Evolutionary conservation across 2,113 vertebrate genomes (phyloP), one percentile per base, ranked within the genome.

Genomic region (Nothoprocta perdicaria): DNA sequence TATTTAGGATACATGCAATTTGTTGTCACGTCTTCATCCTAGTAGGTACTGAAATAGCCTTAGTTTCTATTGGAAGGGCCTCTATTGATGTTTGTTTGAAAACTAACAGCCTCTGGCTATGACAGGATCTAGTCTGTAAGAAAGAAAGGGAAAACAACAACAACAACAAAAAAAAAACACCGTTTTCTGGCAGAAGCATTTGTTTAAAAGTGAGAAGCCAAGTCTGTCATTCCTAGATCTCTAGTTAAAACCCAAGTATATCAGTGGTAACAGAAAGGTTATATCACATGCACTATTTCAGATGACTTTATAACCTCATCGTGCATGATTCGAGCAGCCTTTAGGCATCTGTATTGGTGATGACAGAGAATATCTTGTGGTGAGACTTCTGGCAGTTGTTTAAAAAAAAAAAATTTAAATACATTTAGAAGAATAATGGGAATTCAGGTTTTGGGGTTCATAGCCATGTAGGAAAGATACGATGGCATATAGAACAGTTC

Each of bases 181-280:
- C 12, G 41, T 48, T 88, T 93, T 46, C 55, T 62, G 87, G 63
- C n/a, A 81, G 79, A 84, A 84, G 27, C 29, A 40, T 87, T 90
- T 88, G 78, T 78, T 88, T 81, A 80, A 86, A 86, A 81, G 35
- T 41, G 43, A 78, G 53, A 50, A 50, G 46, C 55, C 31, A 23
- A 78, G 31, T 21, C 50, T 43, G 53, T 57, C 29, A 1, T 57
- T 88, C 52, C 62, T 74, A 79, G 73, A 48, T 33, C 55, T 85
- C n/a, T 41, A 87, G 74, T 57, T 80, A 67, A 84, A 93, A 33
- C 45, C 65, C 41, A 50, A 68, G 55, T 31, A 79, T 40, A 35
- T 61, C 26, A 45, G 35, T 65, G 53, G 14, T 13, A 75, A n/a
- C 50, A 84, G 79, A 52, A 84, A 69, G 52, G 38, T 0, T n/a